These are phyloP conservation scores for Yponomeuta malinellus DNA, from an alignment of 2,888 invertebrate genomes.

Conservation along the genomic window DNA sequence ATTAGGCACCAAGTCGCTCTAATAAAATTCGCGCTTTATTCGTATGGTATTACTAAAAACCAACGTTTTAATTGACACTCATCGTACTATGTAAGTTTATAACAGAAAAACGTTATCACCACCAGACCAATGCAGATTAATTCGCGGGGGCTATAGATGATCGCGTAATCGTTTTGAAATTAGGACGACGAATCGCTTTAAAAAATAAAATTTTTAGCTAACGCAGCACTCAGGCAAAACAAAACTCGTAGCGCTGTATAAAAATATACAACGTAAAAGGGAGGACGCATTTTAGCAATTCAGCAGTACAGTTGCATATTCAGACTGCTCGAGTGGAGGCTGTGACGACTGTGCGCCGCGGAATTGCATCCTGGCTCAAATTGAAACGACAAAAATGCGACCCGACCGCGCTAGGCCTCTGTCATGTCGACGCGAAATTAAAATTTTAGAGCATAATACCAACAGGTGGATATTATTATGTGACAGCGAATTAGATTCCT, in stretches of 20 bases:
- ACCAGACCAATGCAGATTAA: too few species aligned
- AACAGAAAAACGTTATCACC: too few species aligned
- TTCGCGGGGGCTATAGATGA: too few species aligned
- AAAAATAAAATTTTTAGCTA: background rate
- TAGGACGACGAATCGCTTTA: background rate
- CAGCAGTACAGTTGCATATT: conserved; percentile 37
- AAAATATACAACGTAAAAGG: conserved; percentile 8
- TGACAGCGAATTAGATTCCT: conserved; percentile 24
- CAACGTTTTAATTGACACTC: too few species aligned
- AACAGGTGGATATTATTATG: conserved; percentile 53
- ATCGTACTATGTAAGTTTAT: too few species aligned
- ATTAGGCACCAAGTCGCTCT: too few species aligned
- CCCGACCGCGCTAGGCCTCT: conserved; percentile 31
- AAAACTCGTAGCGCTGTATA: background rate
- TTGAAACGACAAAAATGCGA: conserved; percentile 58
- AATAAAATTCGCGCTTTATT: too few species aligned
- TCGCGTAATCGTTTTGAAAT: too few species aligned
- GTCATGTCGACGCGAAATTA: conserved; percentile 63
- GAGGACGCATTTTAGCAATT: conserved; percentile 37
- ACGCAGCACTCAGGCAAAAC: background rate
- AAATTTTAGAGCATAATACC: conserved; percentile 59
- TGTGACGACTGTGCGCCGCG: conserved; percentile 30
- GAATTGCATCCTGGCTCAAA: conserved; percentile 27
- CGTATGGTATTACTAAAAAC: too few species aligned
- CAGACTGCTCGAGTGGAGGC: conserved; percentile 24